Conservation (phyloP, 2,888 invertebrate species). For the Drosophila melanocephala region DNA sequence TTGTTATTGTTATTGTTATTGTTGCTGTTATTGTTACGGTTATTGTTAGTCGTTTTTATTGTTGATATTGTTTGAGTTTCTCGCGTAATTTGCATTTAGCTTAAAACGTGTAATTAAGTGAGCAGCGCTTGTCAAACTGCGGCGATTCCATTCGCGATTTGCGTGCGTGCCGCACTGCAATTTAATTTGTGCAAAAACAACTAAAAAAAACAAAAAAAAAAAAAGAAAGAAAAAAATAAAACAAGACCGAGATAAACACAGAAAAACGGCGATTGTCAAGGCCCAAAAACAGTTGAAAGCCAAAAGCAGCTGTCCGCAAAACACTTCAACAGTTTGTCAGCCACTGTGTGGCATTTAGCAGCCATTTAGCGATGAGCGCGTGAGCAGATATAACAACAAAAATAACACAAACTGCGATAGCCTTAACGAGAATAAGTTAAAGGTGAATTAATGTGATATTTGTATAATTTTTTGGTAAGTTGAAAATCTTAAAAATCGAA, state of each 20-base stretch:
- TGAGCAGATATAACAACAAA: slow-evolving; percentile 11
- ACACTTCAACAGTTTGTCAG: slow-evolving; percentile 51
- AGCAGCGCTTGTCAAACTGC: slow-evolving; percentile 53
- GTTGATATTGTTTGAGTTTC: slow-evolving; percentile 25
- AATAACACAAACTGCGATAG: not conserved
- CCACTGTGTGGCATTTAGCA: slow-evolving; percentile 26
- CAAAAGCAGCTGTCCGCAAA: slow-evolving; percentile 24
- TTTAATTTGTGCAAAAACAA: slow-evolving; percentile 47
- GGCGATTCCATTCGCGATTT: slow-evolving; percentile 49
- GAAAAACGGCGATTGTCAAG: slow-evolving; percentile 61
- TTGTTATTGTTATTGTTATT: slow-evolving; percentile 33
- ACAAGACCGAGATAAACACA: not conserved
- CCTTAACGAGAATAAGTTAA: not conserved
- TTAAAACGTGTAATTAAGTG: slow-evolving; percentile 48
- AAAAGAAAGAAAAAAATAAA: slow-evolving; percentile 11
- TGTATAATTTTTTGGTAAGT: not conserved
- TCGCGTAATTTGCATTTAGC: slow-evolving; percentile 65
- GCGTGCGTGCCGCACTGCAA: slow-evolving; percentile 65
- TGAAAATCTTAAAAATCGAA: not conserved
- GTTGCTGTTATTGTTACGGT: slow-evolving; percentile 20
- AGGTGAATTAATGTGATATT: not conserved
- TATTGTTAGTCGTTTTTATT: slow-evolving; percentile 8
- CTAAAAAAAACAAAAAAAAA: slow-evolving; percentile 10
- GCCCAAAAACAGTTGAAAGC: slow-evolving; percentile 36
- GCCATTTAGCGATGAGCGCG: slow-evolving; percentile 42